These are phyloP conservation scores for Metopia argyrocephala DNA, from an alignment of 2,888 invertebrate genomes.

Conservation along the genomic window DNA sequence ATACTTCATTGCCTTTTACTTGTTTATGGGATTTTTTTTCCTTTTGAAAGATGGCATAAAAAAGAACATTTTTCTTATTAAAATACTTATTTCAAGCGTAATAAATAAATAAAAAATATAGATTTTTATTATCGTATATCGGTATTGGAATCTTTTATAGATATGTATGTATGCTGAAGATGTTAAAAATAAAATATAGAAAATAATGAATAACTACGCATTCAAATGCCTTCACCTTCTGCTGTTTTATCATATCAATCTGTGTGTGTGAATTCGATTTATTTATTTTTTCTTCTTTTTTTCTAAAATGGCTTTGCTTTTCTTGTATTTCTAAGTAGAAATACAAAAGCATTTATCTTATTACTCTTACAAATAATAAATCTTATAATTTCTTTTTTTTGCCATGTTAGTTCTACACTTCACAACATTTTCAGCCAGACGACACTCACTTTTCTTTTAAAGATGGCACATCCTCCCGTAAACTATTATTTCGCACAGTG, in stretches of 20 bases:
- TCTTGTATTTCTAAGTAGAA: background rate
- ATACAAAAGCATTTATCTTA: slow-evolving; percentile 47
- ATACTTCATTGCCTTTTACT: slow-evolving; percentile 33
- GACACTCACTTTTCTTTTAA: background rate
- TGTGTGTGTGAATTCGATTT: background rate
- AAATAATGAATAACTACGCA: background rate
- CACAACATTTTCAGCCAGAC: background rate
- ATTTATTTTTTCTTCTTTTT: background rate
- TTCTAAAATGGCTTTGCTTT: background rate
- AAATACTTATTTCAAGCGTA: background rate
- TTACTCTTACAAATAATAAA: slow-evolving; percentile 34
- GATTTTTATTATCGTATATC: background rate
- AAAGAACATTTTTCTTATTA: slow-evolving; percentile 34
- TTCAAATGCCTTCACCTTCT: slow-evolving; percentile 12
- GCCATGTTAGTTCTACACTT: slow-evolving; percentile 34
- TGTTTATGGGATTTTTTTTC: background rate
- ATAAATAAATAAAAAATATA: slow-evolving; percentile 4
- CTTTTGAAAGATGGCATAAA: slow-evolving; percentile 12
- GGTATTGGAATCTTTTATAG: background rate
- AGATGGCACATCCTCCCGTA: background rate
- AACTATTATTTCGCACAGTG: background rate
- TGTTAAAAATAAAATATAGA: background rate
- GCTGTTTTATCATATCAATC: slow-evolving; percentile 34
- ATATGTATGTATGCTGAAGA: background rate
- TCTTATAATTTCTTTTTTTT: slow-evolving; percentile 42